These are phyloP conservation scores for Salarias fasciatus DNA, from an alignment of 2,797 vertebrate species.

Conservation along the genomic window DNA sequence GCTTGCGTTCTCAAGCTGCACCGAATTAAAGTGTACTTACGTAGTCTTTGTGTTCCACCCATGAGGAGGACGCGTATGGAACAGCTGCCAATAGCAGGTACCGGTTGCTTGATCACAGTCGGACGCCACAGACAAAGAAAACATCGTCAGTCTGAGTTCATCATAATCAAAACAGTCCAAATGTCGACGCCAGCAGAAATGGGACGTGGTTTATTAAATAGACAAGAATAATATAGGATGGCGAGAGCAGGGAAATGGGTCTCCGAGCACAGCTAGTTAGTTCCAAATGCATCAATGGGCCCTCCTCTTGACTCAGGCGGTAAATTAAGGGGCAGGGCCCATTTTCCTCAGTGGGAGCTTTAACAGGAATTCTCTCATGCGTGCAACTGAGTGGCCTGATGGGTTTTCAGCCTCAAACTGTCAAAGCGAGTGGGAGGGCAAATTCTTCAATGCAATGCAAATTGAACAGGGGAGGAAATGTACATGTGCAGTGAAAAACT, in stretches of 20 bases:
- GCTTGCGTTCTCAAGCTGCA: no score
- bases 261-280: slow-evolving; percentile 62
- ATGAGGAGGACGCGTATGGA: no score
- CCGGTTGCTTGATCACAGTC: no score
- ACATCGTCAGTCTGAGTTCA: not conserved
- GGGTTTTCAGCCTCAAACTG: slow-evolving; percentile 65
- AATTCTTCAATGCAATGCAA: slow-evolving; percentile 37
- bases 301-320: slow-evolving; percentile 59
- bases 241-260: slow-evolving; percentile 29
- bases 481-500: slow-evolving; percentile 4
- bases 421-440: slow-evolving; percentile 38
- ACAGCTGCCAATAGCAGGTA: no score
- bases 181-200: slow-evolving; percentile 23
- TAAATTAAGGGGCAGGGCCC: slow-evolving; percentile 73
- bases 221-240: slow-evolving; percentile 15
- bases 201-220: slow-evolving; percentile 26
- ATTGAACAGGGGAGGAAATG: slow-evolving; percentile 31
- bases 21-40: no score
- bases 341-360: slow-evolving; percentile 67
- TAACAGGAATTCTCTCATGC: slow-evolving; percentile 74
- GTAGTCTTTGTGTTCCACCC: no score
- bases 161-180: slow-evolving; percentile 17
- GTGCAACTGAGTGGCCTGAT: slow-evolving; percentile 63
- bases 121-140: no score
- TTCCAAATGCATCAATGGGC: slow-evolving; percentile 60